A percentile compares a stretch with the other conserved stretches of the same genome.
Evolutionary conservation across 2,113 vertebrate species (phyloP).

Genomic region (Gyps fulvus): DNA sequence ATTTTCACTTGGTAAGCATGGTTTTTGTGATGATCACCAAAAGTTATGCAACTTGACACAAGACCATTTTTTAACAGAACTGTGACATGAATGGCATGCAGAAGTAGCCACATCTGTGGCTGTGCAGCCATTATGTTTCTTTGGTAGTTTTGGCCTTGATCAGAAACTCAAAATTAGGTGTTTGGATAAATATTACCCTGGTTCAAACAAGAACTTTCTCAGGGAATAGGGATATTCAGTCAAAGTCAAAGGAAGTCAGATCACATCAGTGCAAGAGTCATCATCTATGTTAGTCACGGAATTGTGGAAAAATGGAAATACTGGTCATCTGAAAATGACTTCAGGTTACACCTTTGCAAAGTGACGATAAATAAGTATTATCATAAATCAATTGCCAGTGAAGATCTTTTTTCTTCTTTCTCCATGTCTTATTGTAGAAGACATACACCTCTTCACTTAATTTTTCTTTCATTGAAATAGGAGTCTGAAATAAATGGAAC

Average conservation of each 20-base stretch:
- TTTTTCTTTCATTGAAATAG: not conserved
- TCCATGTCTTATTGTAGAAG: not conserved
- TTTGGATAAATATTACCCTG: not conserved
- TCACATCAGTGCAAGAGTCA: not conserved
- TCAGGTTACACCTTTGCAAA: not conserved
- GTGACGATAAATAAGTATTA: not conserved
- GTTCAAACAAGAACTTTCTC: not conserved
- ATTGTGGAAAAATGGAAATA: not conserved
- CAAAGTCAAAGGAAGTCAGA: not conserved
- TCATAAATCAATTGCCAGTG: not conserved
- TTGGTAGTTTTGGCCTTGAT: not conserved
- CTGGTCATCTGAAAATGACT: not conserved
- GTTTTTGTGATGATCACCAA: not conserved
- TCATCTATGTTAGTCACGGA: not conserved
- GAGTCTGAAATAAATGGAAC: not conserved
- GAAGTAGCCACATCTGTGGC: not conserved
- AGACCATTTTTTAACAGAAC: not conserved
- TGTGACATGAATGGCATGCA: accelerated
- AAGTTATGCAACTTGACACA: not conserved
- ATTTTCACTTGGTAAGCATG: not conserved
- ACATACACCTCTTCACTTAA: not conserved
- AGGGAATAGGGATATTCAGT: not conserved
- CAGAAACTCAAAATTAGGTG: not conserved
- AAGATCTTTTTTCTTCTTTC: not conserved
- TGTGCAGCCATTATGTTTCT: not conserved